A percentile compares a stretch with the other conserved stretches of the same genome.
Evolutionary conservation across 2,888 invertebrate species (phyloP).

Genomic region (Hartigia nigra): DNA sequence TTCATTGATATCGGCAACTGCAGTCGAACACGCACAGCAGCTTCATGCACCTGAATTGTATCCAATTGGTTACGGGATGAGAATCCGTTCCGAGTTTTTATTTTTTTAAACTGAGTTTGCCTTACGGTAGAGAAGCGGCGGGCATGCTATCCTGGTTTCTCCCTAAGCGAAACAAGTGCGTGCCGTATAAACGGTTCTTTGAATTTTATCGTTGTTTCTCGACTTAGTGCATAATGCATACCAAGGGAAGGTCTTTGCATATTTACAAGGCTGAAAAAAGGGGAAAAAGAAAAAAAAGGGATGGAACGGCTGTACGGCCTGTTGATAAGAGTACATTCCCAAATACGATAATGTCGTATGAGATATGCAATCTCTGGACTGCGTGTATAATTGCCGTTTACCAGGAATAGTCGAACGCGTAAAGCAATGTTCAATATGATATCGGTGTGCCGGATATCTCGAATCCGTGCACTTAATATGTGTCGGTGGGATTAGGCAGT

Average conservation of each 20-base stretch:
- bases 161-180: neutral
- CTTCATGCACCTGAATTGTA: neutral
- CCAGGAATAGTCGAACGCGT: neutral
- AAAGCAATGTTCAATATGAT: conserved; percentile 2
- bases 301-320: neutral
- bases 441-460: conserved; percentile 41
- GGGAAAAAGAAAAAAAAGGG: neutral
- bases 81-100: neutral
- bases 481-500: conserved; percentile 55
- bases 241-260: neutral
- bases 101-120: neutral
- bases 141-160: neutral
- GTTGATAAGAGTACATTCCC: neutral
- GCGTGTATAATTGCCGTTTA: neutral
- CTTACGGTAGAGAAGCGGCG: neutral
- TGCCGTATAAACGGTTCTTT: neutral
- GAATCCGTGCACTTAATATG: conserved; percentile 59
- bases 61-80: neutral
- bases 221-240: neutral
- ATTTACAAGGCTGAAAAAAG: neutral
- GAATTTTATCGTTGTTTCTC: neutral
- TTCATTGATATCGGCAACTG: neutral
- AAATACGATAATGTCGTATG: neutral
- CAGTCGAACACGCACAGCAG: neutral
- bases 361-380: neutral